Evolutionary conservation across 1,140 invertebrate species (phyloP).

Genomic region (Drosophila tsacasi): DNA sequence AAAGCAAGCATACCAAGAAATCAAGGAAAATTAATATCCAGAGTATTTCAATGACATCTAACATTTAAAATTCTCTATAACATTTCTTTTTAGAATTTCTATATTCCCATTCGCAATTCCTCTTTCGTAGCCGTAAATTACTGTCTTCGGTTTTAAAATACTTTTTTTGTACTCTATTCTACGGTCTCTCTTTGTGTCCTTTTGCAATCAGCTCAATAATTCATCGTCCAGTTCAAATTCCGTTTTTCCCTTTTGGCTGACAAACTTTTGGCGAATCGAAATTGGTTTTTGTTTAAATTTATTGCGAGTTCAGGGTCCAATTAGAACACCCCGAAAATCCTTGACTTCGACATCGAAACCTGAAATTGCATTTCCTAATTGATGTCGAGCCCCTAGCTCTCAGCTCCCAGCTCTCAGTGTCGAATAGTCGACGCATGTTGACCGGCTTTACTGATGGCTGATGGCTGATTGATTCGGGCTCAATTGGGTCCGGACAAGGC

Average conservation of each 20-base stretch:
- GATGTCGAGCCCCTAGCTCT: slow-evolving; percentile 33
- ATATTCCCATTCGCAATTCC: neutral
- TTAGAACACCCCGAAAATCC: slow-evolving; percentile 21
- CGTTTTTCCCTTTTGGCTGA: slow-evolving; percentile 26
- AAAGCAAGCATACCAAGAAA: neutral
- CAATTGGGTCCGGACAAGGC: slow-evolving; percentile 36
- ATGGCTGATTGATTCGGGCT: slow-evolving; percentile 51
- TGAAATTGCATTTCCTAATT: slow-evolving; percentile 56
- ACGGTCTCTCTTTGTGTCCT: slow-evolving; percentile 10
- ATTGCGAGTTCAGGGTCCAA: slow-evolving; percentile 36
- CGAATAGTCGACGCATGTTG: slow-evolving; percentile 36
- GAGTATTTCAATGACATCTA: neutral
- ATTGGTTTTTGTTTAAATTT: slow-evolving; percentile 53
- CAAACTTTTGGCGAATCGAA: slow-evolving; percentile 40
- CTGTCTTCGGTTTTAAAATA: slow-evolving; percentile 9
- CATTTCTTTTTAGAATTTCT: neutral
- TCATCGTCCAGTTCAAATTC: slow-evolving; percentile 19
- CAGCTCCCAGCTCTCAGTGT: slow-evolving; percentile 7
- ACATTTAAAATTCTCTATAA: neutral
- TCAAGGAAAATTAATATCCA: too few relatives aligned
- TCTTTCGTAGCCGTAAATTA: slow-evolving; percentile 1
- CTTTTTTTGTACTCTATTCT: slow-evolving; percentile 6
- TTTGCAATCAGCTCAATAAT: slow-evolving; percentile 35
- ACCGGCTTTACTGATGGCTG: slow-evolving; percentile 25
- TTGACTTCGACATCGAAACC: slow-evolving; percentile 30